Evolutionary conservation across 2,888 invertebrate genomes (phyloP), one percentile per base, ranked within the genome.

Genomic region (Prosopocoilus inquinatus): DNA sequence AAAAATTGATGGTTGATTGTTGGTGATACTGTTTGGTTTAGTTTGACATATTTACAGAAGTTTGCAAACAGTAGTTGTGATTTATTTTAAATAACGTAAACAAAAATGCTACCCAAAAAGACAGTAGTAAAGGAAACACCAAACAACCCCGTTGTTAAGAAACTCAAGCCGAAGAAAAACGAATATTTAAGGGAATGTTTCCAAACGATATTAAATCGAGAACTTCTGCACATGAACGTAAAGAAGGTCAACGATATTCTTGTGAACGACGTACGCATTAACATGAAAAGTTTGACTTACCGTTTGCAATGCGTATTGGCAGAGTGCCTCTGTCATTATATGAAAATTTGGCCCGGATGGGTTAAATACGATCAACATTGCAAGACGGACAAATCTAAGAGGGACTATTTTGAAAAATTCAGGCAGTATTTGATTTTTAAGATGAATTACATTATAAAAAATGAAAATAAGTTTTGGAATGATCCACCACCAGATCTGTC

Each of bases 251-350:
- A 38, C 4, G 50, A 52, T 47, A 61, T 59, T 9, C 46, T 61
- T 2, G n/a, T 9, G 2, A 13, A 49, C 12, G 60, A 63, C 16
- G 39, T 63, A 7, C 33, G 50, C 1, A 46, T 63, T 4, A 47
- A 60, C 20, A 43, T 47, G 2, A 43, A 45, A 47, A 50, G 49
- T 28, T 13, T 61, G 2, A 20, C 58, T 3, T 12, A 34, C 15
- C 41, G 50, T 81, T 78, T 47, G 86, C 82, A 72, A 90, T 88
- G 75, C 91, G 92, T 9, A 88, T 75, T 62, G 15, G 51, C 48
- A 7, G 63, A 65, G 53, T 58, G 61, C 7, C 56, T 65, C 38
- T 52, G 59, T 2, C 60, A 63, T 53, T 65, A 61, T 33, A 65
- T 65, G 57, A 58, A 55, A 48, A 47, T 50, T n/a, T 65, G 65